phyloP scores from a whole-genome alignment of 35 echinoderm and acorn worm species.

The Eucidaris tribuloides region DNA sequence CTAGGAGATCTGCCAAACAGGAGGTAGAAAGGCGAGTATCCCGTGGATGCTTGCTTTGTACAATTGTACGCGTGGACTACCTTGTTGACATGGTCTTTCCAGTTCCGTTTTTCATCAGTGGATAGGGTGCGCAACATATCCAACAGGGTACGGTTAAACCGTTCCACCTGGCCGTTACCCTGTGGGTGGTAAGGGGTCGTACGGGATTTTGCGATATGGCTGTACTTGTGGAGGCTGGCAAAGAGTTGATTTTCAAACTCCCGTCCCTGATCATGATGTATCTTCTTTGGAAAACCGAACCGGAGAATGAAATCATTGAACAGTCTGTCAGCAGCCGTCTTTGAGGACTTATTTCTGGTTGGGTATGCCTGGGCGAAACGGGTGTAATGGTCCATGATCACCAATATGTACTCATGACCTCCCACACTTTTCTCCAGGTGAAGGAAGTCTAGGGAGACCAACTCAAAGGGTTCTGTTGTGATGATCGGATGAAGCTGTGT shows the following conservation, averaged over 20 bases:
- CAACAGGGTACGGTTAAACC: constrained; percentile 31
- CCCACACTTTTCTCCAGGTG: constrained; percentile 46
- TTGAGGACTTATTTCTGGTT: neutral
- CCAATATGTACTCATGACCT: constrained; percentile 54
- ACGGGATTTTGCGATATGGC: constrained; percentile 12
- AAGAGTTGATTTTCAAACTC: constrained; percentile 69
- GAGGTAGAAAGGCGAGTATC: constrained; percentile 15
- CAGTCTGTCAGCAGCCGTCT: constrained; percentile 36
- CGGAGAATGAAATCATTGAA: constrained; percentile 58
- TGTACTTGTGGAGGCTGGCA: constrained; percentile 1
- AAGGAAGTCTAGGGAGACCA: constrained; percentile 48
- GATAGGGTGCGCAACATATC: neutral
- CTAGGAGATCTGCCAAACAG: neutral
- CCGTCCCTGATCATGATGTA: constrained; percentile 61
- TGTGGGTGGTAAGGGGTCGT: constrained; percentile 48
- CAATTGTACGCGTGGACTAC: constrained; percentile 73
- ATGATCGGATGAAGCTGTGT: constrained; percentile 27
- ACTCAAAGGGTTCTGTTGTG: constrained; percentile 42
- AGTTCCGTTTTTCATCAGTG: neutral
- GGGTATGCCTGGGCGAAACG: constrained; percentile 63
- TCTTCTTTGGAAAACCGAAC: constrained; percentile 47
- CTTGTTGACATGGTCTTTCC: constrained; percentile 46
- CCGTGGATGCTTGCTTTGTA: constrained; percentile 31
- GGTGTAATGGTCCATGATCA: constrained; percentile 61
- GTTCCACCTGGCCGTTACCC: constrained; percentile 37